Percentiles rank a stretch among this genome's conserved stretches.
Conservation (phyloP, 2,113 vertebrate species). For the Scomber colias region DNA sequence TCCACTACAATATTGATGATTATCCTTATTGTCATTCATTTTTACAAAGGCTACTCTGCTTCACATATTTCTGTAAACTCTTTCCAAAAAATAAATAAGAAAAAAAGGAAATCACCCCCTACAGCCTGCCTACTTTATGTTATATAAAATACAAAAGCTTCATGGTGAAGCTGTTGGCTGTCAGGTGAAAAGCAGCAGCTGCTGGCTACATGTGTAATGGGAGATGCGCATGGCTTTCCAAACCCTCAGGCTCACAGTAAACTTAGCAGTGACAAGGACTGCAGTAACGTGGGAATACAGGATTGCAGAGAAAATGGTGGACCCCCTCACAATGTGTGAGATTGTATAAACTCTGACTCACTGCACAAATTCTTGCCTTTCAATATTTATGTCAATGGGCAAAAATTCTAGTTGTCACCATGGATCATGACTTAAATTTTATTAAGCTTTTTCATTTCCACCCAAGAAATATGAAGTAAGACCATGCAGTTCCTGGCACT, state of each 20-base stretch:
- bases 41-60: constrained; percentile 8
- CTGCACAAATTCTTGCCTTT: neutral
- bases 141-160: constrained; percentile 28
- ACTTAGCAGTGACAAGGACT: constrained; percentile 28
- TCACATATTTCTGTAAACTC: constrained; percentile 17
- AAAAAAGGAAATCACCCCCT: constrained; percentile 6
- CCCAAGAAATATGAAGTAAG: no score
- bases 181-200: constrained; percentile 46
- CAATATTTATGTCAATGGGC: neutral
- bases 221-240: constrained; percentile 23
- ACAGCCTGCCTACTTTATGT: constrained; percentile 12
- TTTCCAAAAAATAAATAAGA: no score
- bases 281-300: constrained; percentile 21
- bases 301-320: constrained; percentile 2
- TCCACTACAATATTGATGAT: no score
- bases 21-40: no score
- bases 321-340: neutral
- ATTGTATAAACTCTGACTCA: neutral
- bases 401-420: no score
- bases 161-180: constrained; percentile 29
- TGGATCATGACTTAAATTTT: no score
- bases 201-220: constrained; percentile 26
- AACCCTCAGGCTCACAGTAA: constrained; percentile 27
- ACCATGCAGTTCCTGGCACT: no score
- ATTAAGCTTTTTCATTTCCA: no score